A percentile compares a stretch with the other conserved stretches of the same genome.
phyloP scores from a whole-genome alignment of 23 tunicate genomes.

The Styela plicata region DNA sequence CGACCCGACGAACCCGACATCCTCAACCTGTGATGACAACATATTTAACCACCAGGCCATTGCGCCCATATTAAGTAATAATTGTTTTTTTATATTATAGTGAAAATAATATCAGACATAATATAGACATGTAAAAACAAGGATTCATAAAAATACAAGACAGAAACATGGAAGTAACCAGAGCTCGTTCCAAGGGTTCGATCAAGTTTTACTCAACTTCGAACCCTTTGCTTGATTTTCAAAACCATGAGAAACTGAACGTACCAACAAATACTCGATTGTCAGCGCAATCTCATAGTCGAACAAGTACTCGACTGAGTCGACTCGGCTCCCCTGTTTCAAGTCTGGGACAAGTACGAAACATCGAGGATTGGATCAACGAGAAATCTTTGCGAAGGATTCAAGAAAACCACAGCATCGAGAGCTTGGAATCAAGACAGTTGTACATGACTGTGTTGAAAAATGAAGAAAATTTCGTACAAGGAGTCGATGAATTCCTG shows the following conservation, averaged over 20 bases:
- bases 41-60: too few species aligned
- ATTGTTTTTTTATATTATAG: too few species aligned
- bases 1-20: too few species aligned
- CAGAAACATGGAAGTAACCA: background rate
- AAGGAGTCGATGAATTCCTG: slow-evolving; percentile 75
- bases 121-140: too few species aligned
- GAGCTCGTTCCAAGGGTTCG: slow-evolving; percentile 2
- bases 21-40: too few species aligned
- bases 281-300: slow-evolving; percentile 9
- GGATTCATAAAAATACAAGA: too few species aligned
- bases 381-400: slow-evolving; percentile 55
- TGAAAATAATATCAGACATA: too few species aligned
- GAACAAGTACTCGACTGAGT: slow-evolving; percentile 1
- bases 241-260: background rate
- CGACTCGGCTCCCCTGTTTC: slow-evolving; percentile 12
- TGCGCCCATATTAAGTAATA: too few species aligned
- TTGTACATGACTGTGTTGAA: slow-evolving; percentile 53
- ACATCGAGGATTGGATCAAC: slow-evolving; percentile 71
- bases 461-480: slow-evolving; percentile 86
- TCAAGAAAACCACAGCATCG: slow-evolving; percentile 71
- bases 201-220: slow-evolving; percentile 4
- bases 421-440: slow-evolving; percentile 34
- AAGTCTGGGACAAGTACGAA: slow-evolving; percentile 10
- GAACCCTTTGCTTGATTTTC: background rate
- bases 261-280: background rate